Base-by-base conservation (phyloP, 2,113 vertebrate genomes). In the Nematolebias whitei region DNA sequence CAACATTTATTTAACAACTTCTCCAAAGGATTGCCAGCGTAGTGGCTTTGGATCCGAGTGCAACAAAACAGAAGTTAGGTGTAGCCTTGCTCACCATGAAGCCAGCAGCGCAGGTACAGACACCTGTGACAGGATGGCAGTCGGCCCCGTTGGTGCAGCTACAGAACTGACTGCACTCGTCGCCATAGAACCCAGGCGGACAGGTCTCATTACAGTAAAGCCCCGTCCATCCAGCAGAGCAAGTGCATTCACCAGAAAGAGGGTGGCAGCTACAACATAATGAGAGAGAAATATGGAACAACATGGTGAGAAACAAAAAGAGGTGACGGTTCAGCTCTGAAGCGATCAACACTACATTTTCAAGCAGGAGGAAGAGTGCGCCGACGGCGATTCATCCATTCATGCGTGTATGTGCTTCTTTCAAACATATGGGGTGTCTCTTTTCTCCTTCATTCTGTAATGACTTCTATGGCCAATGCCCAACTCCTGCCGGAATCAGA, bases 191-290 rank as follows among this genome's bases (percentile, higher is more conserved):
- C 16, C 96, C 95, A 0, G 92, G 85, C 0, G 95, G 94, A 79
- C 98, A 99, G 71, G 94, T 95, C 84, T 98, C 96, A 4, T 98
- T 97, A 92, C 98, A 99, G 91, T 95, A 95, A 48, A 92, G 94
- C 35, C 98, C 97, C 20, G 95, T 92, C 96, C 96, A 99, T 84
- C 98, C 98, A 0, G 94, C 91, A 66, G 92, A 92, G 90, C 98
- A 99, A 71, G 93, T 92, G 80, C 98, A 99, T 74, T 96, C 96
- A 73, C 98, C 98, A 53, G 96, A 96, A 74, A 99, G 89, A 0
- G 98, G 98, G 72, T 99, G 98, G 91, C 98, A 99, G 87, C 98
- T 99, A 70, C 61, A 78, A 58, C 66, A 70, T 67, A 78, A 82
- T 49, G 61, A 80, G 69, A 68, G 45, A 63, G 49, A 84, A 78